These are phyloP conservation scores for Mimachlamys varia DNA, from an alignment of 2,888 invertebrate genomes.

Conservation along the genomic window DNA sequence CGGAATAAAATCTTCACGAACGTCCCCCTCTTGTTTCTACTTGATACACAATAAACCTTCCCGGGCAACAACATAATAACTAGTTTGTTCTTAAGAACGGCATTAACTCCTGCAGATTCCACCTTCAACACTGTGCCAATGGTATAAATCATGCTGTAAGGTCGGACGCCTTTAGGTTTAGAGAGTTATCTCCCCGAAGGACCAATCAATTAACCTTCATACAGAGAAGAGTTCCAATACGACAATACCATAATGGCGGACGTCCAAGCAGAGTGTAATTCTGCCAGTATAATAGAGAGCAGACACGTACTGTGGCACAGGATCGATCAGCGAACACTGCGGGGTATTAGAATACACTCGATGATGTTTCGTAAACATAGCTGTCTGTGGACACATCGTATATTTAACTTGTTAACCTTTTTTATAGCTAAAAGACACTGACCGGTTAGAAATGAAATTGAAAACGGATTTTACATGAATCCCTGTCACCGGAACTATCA, in stretches of 20 bases:
- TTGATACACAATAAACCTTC: too few species aligned
- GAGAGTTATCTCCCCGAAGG: neutral
- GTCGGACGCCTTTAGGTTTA: neutral
- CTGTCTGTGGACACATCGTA: neutral
- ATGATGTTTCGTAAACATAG: neutral
- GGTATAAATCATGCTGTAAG: neutral
- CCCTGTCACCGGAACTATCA: neutral
- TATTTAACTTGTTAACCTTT: neutral
- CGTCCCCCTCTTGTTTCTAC: too few species aligned
- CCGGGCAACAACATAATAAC: neutral
- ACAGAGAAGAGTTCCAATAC: conserved; percentile 2
- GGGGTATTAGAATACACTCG: neutral
- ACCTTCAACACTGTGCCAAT: neutral
- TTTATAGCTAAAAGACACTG: neutral
- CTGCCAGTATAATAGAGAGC: conserved; percentile 16
- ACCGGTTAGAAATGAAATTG: neutral
- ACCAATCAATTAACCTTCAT: conserved; percentile 31
- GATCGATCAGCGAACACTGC: neutral
- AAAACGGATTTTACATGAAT: neutral
- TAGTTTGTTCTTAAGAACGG: neutral
- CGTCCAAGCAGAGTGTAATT: neutral
- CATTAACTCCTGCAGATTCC: neutral
- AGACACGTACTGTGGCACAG: neutral
- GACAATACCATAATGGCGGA: conserved; percentile 4
- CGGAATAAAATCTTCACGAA: too few species aligned